A percentile compares a stretch with the other conserved stretches of the same genome.
These are phyloP conservation scores for Ectropis grisescens DNA, from an alignment of 1,140 invertebrate genomes.

Conservation along the genomic window DNA sequence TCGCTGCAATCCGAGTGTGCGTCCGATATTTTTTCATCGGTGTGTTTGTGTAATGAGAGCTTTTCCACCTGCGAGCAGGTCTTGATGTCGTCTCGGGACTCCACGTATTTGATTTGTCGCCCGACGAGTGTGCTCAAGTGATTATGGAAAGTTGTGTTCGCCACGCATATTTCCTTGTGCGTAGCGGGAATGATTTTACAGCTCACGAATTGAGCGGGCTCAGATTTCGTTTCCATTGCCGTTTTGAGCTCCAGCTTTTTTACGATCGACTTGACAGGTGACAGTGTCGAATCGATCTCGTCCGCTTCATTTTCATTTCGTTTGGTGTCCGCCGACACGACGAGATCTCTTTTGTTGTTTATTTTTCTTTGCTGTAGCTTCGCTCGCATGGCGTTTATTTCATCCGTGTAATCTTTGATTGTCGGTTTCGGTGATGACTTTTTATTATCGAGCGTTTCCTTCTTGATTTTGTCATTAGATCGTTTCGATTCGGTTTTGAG, in stretches of 20 bases:
- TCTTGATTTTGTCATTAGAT: slow-evolving; percentile 50
- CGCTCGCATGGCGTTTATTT: slow-evolving; percentile 61
- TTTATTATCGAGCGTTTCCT: slow-evolving; percentile 41
- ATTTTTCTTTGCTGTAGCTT: slow-evolving; percentile 63
- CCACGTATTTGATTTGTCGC: slow-evolving; percentile 53
- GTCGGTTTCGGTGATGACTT: slow-evolving; percentile 47
- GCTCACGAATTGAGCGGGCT: slow-evolving; percentile 44
- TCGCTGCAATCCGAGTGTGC: slow-evolving; percentile 75
- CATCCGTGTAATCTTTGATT: slow-evolving; percentile 56
- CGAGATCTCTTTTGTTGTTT: slow-evolving; percentile 48
- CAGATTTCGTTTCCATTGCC: slow-evolving; percentile 47
- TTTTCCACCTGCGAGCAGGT: slow-evolving; percentile 43
- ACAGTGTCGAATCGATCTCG: slow-evolving; percentile 43
- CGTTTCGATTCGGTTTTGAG: slow-evolving; percentile 45
- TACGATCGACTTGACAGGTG: slow-evolving; percentile 63
- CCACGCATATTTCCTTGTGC: slow-evolving; percentile 55
- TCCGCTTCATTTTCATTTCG: slow-evolving; percentile 39
- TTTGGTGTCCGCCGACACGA: slow-evolving; percentile 31
- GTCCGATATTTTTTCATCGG: slow-evolving; percentile 64
- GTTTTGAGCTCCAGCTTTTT: slow-evolving; percentile 65
- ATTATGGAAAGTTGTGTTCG: slow-evolving; percentile 62
- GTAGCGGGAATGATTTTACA: slow-evolving; percentile 63
- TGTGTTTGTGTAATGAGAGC: slow-evolving; percentile 40
- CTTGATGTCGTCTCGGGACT: slow-evolving; percentile 50
- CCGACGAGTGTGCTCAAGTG: slow-evolving; percentile 61